Conservation (phyloP, 2,113 vertebrate species). For the Atlantisia rogersi region DNA sequence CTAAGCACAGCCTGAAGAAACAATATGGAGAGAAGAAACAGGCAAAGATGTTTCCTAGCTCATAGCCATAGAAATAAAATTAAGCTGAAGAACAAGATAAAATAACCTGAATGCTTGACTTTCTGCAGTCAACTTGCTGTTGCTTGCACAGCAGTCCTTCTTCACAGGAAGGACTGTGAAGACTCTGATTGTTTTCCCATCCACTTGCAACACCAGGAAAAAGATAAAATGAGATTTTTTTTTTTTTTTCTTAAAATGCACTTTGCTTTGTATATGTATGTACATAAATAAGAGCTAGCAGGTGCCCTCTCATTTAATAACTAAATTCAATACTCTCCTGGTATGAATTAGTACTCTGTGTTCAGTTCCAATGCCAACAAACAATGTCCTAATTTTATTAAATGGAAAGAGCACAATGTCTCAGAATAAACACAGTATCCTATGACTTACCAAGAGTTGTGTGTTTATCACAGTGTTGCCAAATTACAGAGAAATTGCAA, state of each 20-base stretch:
- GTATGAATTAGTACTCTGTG: background rate
- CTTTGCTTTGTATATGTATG: background rate
- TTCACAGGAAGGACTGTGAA: background rate
- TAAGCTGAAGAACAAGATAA: background rate
- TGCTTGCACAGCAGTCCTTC: background rate
- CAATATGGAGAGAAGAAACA: background rate
- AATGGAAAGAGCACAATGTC: slow-evolving; percentile 18
- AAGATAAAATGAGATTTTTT: background rate
- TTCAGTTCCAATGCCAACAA: slow-evolving; percentile 30
- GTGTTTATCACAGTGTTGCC: slow-evolving; percentile 48
- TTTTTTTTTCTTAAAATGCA: background rate
- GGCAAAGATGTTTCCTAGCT: background rate
- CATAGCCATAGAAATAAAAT: background rate
- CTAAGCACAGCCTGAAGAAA: background rate
- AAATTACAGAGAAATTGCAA: slow-evolving; percentile 31
- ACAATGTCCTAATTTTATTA: slow-evolving; percentile 39
- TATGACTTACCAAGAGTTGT: slow-evolving; percentile 41
- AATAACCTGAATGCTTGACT: background rate
- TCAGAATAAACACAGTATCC: slow-evolving; percentile 60
- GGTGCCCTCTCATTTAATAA: background rate
- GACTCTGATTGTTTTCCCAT: background rate
- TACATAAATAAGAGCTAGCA: background rate
- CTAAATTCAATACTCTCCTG: background rate
- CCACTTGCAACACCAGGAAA: background rate
- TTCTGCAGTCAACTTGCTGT: background rate